These are phyloP conservation scores for Lucilia cuprina DNA, from an alignment of 1,140 invertebrate genomes.

Conservation along the genomic window DNA sequence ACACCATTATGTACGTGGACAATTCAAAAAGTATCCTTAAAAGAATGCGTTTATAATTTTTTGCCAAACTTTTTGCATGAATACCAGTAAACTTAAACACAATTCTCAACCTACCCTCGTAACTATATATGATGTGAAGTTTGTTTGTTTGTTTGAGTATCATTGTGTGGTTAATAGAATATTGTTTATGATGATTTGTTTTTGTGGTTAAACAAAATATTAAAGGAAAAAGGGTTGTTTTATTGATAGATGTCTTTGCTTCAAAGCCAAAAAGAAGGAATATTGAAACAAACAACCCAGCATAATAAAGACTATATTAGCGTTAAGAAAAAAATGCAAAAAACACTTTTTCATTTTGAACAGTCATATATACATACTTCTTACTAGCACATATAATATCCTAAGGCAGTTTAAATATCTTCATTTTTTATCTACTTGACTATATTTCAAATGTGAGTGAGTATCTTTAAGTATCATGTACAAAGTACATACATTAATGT, in stretches of 20 bases:
- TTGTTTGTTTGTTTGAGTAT: slow-evolving; percentile 6
- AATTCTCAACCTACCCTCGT: too few relatives aligned
- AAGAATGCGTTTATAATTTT: too few relatives aligned
- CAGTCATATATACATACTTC: too few relatives aligned
- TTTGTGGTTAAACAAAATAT: slow-evolving; percentile 2
- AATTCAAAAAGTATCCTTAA: too few relatives aligned
- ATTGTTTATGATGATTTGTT: slow-evolving; percentile 29
- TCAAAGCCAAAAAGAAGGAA: neutral
- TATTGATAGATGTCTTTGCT: slow-evolving; percentile 23
- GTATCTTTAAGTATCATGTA: slow-evolving; percentile 4
- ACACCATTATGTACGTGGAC: neutral
- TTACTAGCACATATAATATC: neutral
- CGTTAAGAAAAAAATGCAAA: neutral
- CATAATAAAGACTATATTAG: neutral
- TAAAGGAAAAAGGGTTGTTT: neutral
- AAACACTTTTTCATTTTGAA: neutral
- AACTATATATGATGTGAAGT: neutral
- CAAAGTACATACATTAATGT: too few relatives aligned
- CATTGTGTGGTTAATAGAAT: slow-evolving; percentile 30
- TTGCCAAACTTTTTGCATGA: too few relatives aligned
- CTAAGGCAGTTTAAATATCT: neutral
- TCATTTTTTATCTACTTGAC: slow-evolving; percentile 15
- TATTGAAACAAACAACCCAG: neutral
- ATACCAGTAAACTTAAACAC: too few relatives aligned
- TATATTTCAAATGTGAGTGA: slow-evolving; percentile 15